These are phyloP conservation scores for Rhagoletis pomonella DNA, from an alignment of 1,140 invertebrate species.

Conservation along the genomic window DNA sequence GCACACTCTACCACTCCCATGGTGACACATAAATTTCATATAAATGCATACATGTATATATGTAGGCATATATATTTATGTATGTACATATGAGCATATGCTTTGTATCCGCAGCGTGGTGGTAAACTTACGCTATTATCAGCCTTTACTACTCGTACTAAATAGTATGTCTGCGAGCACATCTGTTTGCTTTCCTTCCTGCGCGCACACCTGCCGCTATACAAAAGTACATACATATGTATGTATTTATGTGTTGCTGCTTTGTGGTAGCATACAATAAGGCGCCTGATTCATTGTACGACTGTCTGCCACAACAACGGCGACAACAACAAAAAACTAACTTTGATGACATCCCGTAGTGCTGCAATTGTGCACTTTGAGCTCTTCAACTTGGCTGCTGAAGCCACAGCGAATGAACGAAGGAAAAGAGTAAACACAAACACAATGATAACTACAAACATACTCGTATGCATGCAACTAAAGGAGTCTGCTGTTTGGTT, in stretches of 20 bases:
- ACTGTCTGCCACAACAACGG: conserved; percentile 48
- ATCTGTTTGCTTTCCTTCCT: conserved; percentile 12
- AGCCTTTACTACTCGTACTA: too few species aligned
- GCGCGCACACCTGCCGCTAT: conserved; percentile 12
- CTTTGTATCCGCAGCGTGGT: too few species aligned
- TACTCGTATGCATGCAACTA: neutral
- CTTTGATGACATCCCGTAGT: conserved; percentile 40
- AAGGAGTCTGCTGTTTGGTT: neutral
- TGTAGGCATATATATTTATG: too few species aligned
- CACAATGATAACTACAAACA: neutral
- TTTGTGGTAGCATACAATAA: conserved; percentile 48
- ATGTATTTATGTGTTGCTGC: too few species aligned
- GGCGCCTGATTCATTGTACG: conserved; percentile 45
- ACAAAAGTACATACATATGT: too few species aligned
- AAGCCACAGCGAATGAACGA: too few species aligned
- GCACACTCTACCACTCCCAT: neutral
- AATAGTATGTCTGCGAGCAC: conserved; percentile 3
- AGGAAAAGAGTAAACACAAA: neutral
- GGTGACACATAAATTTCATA: conserved; percentile 15
- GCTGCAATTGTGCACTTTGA: conserved; percentile 37
- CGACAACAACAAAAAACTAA: too few species aligned
- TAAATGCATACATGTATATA: neutral
- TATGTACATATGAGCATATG: neutral
- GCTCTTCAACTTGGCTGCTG: neutral
- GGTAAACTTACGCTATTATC: neutral